Base-by-base conservation (phyloP, 2,113 vertebrate genomes). In the Callopanchax toddi region DNA sequence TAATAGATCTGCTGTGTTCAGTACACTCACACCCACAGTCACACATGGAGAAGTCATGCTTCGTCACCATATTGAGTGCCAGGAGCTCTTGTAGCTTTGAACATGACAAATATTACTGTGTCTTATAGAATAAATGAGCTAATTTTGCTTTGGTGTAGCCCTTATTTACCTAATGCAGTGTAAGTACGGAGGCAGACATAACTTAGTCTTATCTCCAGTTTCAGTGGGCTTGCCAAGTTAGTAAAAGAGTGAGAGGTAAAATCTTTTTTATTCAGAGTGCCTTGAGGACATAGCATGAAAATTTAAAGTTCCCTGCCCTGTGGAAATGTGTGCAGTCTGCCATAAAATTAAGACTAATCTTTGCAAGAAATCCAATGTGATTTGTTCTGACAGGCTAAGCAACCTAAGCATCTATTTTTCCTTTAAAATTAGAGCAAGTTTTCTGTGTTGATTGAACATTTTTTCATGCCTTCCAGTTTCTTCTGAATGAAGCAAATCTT, bases 1-100 rank as follows among this genome's bases (percentile, higher is more conserved):
- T 81, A 79, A 82, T 75, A 66, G 46, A 74, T 66, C 61, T 29
- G 46, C 45, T 54, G 61, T 51, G 72, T 70, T 66, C 57, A 52
- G 23, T 48, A 57, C 44, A 25, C 50, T 26, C 64, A 53, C 12
- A 40, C 68, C 54, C 29, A 46, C 45, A 26, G 6, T 15, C 56
- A 22, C 11, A n/a, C 50, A 55, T 32, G 29, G 15, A 36, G 21
- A 48, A 67, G 56, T 48, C 1, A 15, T 20, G 37, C 59, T 75
- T 29, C 1, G 4, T 76, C 62, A 69, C 45, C 34, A 20, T 57
- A 25, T 43, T 68, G 52, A 67, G 57, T 51, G 13, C 22, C 15
- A 11, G 44, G 6, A 48, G 23, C 6, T 52, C 52, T 52, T 17
- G 29, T 17, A 73, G 54, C 21, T 1, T 32, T n/a, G 17, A 44